Evolutionary conservation across 2,113 vertebrate genomes (phyloP).

Genomic region (Chiloscyllium plagiosum): DNA sequence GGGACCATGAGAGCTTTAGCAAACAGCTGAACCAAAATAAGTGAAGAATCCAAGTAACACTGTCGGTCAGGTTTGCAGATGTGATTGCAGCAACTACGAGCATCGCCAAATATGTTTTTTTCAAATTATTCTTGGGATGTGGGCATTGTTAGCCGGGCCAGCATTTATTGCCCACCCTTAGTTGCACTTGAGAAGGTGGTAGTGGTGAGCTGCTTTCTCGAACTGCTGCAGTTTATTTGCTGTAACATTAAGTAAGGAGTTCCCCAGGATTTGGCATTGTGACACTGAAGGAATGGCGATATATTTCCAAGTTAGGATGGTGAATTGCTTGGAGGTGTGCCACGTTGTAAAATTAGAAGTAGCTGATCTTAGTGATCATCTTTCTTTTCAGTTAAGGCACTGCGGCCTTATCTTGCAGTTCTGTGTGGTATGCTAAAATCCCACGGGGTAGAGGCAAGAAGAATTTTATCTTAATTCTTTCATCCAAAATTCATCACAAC

Average conservation of each 20-base stretch:
- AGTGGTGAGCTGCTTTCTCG: too few species aligned
- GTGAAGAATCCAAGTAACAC: too few species aligned
- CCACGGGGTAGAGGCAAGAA: background rate
- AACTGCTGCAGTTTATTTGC: too few species aligned
- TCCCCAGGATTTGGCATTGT: too few species aligned
- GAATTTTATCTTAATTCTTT: background rate
- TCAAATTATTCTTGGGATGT: too few species aligned
- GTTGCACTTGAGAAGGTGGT: too few species aligned
- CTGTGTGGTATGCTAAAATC: background rate
- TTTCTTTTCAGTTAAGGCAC: background rate
- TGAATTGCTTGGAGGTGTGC: too few species aligned
- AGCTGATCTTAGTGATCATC: background rate
- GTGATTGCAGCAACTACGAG: background rate
- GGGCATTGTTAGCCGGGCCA: too few species aligned
- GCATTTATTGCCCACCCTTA: too few species aligned
- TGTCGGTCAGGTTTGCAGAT: background rate
- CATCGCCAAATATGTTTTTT: background rate
- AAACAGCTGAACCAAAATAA: background rate
- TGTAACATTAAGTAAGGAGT: too few species aligned
- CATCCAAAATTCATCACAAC: background rate
- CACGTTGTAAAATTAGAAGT: background rate
- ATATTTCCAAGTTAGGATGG: too few species aligned
- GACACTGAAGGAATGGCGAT: too few species aligned
- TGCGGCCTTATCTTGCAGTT: background rate
- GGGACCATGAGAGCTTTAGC: background rate